Evolutionary conservation across 2,797 vertebrate genomes (phyloP), one percentile per base, ranked within the genome.

Genomic region (Bovichtus diacanthus): DNA sequence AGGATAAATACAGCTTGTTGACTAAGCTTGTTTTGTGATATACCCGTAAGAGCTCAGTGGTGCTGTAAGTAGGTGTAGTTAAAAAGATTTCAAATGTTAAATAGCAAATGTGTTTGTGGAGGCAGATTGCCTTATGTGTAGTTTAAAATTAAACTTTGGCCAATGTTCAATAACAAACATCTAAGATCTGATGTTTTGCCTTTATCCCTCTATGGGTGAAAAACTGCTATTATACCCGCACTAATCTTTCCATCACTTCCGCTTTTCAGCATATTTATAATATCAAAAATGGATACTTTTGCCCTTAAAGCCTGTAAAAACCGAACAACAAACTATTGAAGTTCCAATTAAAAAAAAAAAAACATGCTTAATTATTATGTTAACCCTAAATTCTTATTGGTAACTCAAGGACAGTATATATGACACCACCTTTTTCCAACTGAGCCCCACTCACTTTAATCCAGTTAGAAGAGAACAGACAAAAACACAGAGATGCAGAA

Each of bases 1-100:
- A 6, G 55, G 53, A 56, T 56, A 56, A 60, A 23, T 53, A 50
- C 55, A 59, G 54, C 41, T 38, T 60, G 64, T 68, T 78, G 71
- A 76, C 38, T 43, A 41, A 60, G 79, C 67, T 27, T n/a, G 6
- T 16, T 50, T 43, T 62, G 41, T 64, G 55, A 71, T 80, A 56
- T 19, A 54, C n/a, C 31, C 54, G 13, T 1, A 53, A 50, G 51
- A 66, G 38, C 46, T 34, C 47, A 59, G 62, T 16, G 18, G 18
- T 55, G 41, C n/a, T 50, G 56, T 12, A 53, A 44, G 27, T 62
- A 55, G 27, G n/a, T 71, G 39, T 47, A 34, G 43, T 55, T 74
- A 39, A 36, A 63, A 19, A 38, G 50, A 56, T 51, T 66, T 31
- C 23, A 29, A 36, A 29, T 46, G 44, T 43, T 63, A 19, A 44